Base-by-base conservation (phyloP, 2,113 vertebrate species). In the Vulpes lagopus region DNA sequence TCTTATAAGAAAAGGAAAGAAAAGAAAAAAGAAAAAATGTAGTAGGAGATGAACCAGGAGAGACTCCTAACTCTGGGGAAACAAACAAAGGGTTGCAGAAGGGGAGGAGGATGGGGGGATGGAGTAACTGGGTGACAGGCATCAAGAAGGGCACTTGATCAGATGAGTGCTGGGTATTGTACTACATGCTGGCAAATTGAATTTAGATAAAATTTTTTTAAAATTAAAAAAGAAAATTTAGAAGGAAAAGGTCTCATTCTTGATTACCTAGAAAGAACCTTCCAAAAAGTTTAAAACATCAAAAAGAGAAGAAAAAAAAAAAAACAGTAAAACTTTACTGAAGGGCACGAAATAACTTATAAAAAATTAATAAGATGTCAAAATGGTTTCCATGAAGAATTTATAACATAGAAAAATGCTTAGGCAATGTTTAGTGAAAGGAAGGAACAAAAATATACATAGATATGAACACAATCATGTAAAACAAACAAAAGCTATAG, bases 361-460 rank as follows among this genome's bases (percentile, higher is more conserved):
- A 30, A 97, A 97, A 92, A 15, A 96, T 95, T 89, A 85, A 76
- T 67, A 78, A 17, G 53, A 73, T 82, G 32, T 94, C 71, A 89
- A 89, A 80, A 32, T 81, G 35, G 71, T 32, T 97, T 71, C 91
- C 91, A 96, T 91, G 38, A 97, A 95, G 76, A 97, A 96, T 95
- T 95, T 73, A 78, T 84, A 84, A 81, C 11, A 43, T 0, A 89
- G 90, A 74, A 88, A 84, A 97, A 89, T 57, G 55, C 60, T 92
- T 55, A 15, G 3, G 59, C 76, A 51, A 93, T 82, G 71, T 84
- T 89, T 85, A 62, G 15, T 55, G 88, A 91, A 81, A 78, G 65
- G 30, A 89, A 9, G 19, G 32, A 65, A 83, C 9, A 89, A 57
- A 82, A 89, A 57, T n/a, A 16, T 35, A 86, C 23, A 14, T 62